phyloP scores from a whole-genome alignment of 2,888 invertebrate genomes.

The Rambutsinella grinnellia region DNA sequence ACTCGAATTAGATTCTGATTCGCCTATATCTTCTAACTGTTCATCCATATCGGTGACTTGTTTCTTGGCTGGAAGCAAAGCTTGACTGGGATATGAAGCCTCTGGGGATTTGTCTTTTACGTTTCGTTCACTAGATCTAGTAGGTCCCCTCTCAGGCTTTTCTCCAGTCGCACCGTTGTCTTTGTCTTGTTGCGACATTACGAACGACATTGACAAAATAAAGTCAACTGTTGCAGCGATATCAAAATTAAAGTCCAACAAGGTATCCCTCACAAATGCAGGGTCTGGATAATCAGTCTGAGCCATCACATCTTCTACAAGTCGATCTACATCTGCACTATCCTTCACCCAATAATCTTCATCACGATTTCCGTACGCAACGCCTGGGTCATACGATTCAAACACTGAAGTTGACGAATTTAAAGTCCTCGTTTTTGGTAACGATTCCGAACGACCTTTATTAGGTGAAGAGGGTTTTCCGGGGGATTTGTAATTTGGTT shows the following conservation, averaged over 20 bases:
- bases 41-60: constrained; percentile 53
- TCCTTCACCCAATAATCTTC: constrained; percentile 63
- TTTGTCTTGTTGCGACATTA: constrained; percentile 39
- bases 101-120: background rate
- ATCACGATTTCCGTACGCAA: constrained; percentile 46
- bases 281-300: constrained; percentile 66
- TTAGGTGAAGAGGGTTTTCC: constrained; percentile 52
- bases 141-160: background rate
- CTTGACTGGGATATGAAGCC: too few relatives aligned
- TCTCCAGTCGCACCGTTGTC: too few relatives aligned
- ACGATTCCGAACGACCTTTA: constrained; percentile 24
- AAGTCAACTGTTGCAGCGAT: constrained; percentile 58
- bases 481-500: constrained; percentile 32
- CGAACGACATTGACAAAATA: constrained; percentile 53
- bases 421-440: constrained; percentile 30
- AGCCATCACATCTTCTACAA: constrained; percentile 65
- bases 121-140: background rate
- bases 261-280: constrained; percentile 63
- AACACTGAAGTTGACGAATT: constrained; percentile 41
- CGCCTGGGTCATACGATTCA: constrained; percentile 34
- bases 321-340: constrained; percentile 56
- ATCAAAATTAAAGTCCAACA: constrained; percentile 64
- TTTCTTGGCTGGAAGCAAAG: constrained; percentile 20
- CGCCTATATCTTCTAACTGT: constrained; percentile 40
- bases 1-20: constrained; percentile 41